Conservation (phyloP, 2,113 vertebrate species). For the Suricata suricatta region DNA sequence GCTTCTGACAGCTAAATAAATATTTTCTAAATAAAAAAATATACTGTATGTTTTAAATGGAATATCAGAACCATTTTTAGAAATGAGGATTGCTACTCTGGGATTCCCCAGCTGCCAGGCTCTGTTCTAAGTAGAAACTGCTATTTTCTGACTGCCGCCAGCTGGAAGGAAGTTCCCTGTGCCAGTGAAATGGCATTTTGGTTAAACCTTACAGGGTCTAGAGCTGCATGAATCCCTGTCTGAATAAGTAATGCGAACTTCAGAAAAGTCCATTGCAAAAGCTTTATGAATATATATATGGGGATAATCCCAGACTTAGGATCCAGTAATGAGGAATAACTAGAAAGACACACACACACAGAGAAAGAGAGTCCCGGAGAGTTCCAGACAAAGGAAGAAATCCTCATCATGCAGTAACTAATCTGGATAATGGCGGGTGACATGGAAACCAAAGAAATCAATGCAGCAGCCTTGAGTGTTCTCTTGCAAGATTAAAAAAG, state of each 20-base stretch:
- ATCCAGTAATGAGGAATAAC: neutral
- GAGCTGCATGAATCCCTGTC: neutral
- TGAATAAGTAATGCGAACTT: neutral
- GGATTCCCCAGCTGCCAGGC: conserved; percentile 41
- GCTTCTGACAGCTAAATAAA: conserved; percentile 78
- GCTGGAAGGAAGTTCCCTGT: neutral
- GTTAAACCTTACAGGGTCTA: neutral
- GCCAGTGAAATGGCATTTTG: neutral
- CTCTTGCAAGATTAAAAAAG: neutral
- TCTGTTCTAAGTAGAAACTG: conserved; percentile 39
- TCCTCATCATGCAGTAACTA: neutral
- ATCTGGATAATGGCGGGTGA: fast-evolving
- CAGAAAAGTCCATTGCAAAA: neutral
- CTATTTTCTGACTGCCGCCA: conserved; percentile 28
- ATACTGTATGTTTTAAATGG: conserved; percentile 63
- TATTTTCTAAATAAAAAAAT: conserved; percentile 81
- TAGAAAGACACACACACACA: neutral
- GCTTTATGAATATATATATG: neutral
- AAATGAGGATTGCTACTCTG: conserved; percentile 65
- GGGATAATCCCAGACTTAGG: neutral
- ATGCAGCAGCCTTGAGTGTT: fast-evolving
- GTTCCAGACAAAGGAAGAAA: neutral
- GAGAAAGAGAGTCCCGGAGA: neutral
- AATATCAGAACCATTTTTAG: conserved; percentile 74
- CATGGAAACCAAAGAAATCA: neutral